Conservation (phyloP, 1,140 invertebrate genomes). For the Maconellicoccus hirsutus region DNA sequence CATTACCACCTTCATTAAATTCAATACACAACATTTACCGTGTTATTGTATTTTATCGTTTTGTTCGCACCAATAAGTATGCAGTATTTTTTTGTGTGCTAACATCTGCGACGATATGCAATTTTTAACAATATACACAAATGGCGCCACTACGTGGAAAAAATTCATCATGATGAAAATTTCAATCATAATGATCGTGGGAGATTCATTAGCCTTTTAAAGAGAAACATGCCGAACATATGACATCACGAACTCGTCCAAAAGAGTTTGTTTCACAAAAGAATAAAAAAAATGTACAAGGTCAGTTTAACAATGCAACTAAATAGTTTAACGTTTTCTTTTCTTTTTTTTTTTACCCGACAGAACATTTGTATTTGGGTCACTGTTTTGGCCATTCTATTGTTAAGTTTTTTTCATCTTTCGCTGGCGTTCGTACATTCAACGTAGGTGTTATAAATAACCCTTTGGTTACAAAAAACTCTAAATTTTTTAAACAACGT, state of each 20-base stretch:
- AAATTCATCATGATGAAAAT: no score
- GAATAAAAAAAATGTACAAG: neutral
- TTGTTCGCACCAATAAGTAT: neutral
- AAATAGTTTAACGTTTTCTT: neutral
- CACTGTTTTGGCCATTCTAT: neutral
- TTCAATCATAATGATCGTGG: no score
- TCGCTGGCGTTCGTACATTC: no score
- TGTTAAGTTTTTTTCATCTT: neutral
- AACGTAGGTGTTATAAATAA: conserved; percentile 7
- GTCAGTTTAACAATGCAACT: neutral
- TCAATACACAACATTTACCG: neutral
- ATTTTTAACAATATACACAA: neutral
- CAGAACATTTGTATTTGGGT: neutral
- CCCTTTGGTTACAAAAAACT: neutral
- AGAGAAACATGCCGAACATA: no score
- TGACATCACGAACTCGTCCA: no score
- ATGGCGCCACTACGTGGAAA: neutral
- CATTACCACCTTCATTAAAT: conserved; percentile 9
- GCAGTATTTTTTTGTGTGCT: no score
- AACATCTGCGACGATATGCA: neutral
- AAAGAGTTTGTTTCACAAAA: no score
- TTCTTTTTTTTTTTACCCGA: neutral
- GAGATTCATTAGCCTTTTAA: no score
- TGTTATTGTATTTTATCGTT: neutral
- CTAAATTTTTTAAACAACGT: neutral